These are phyloP conservation scores for Eretmochelys imbricata DNA, from an alignment of 2,113 vertebrate genomes.

Conservation along the genomic window DNA sequence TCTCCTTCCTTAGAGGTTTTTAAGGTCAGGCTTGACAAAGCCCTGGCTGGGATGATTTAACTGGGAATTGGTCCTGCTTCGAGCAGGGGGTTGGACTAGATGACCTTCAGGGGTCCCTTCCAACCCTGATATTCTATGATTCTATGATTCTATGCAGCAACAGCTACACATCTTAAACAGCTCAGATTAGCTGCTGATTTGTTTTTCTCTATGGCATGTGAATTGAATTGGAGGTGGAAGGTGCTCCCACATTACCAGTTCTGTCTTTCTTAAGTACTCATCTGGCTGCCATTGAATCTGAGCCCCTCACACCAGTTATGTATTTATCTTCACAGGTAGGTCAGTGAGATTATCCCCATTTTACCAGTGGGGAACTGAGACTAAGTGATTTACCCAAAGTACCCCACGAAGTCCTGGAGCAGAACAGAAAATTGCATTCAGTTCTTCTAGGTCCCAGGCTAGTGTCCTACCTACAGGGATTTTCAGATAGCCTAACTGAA, in stretches of 20 bases:
- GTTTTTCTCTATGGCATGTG: neutral
- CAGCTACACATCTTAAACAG: neutral
- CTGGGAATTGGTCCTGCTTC: too few species aligned
- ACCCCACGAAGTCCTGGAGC: neutral
- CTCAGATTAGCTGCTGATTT: neutral
- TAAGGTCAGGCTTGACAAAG: too few species aligned
- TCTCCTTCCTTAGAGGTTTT: too few species aligned
- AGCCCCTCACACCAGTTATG: neutral
- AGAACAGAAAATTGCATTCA: neutral
- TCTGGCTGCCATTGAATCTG: neutral
- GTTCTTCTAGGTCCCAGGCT: neutral
- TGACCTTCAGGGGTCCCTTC: too few species aligned
- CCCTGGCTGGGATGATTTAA: too few species aligned
- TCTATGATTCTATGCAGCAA: too few species aligned
- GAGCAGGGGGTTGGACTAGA: too few species aligned
- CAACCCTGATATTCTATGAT: too few species aligned
- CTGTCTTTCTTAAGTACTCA: neutral
- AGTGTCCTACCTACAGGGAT: neutral
- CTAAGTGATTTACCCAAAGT: neutral
- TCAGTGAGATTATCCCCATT: fast-evolving
- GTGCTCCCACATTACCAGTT: neutral
- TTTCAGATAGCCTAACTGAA: neutral
- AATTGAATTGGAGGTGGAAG: neutral
- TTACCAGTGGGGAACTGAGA: neutral
- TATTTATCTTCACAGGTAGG: neutral